Evolutionary conservation across 2,113 vertebrate species (phyloP).

Genomic region (Pyxicephalus adspersus): DNA sequence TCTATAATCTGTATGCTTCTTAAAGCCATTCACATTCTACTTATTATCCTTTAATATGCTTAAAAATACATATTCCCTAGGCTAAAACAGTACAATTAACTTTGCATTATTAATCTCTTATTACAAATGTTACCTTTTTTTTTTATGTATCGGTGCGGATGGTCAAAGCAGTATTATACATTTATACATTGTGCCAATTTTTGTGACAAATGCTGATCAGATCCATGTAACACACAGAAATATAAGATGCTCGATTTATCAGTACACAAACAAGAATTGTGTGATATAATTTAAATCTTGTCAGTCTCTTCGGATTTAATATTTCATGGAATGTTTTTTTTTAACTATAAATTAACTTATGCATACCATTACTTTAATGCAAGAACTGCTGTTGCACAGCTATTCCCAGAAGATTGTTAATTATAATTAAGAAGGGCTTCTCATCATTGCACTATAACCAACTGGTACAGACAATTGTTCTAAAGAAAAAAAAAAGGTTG

Average conservation of each 20-base stretch:
- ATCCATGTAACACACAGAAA: too few species aligned
- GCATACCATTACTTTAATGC: conserved; percentile 58
- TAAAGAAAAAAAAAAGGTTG: conserved; percentile 60
- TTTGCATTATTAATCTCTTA: too few species aligned
- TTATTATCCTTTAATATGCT: too few species aligned
- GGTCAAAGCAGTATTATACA: too few species aligned
- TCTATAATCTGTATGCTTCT: too few species aligned
- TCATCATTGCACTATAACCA: conserved; percentile 60
- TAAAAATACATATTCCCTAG: too few species aligned
- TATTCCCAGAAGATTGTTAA: conserved; percentile 68
- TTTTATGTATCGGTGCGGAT: too few species aligned
- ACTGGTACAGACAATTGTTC: conserved; percentile 35
- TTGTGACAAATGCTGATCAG: too few species aligned
- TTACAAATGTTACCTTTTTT: too few species aligned
- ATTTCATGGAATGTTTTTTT: conserved; percentile 64
- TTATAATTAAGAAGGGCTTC: conserved; percentile 66
- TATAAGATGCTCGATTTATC: neutral
- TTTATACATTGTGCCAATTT: too few species aligned
- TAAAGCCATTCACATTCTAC: too few species aligned
- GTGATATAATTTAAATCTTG: conserved; percentile 26
- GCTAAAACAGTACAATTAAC: too few species aligned
- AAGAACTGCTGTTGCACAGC: neutral
- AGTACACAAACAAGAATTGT: conserved; percentile 33
- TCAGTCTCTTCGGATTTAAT: conserved; percentile 50
- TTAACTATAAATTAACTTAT: conserved; percentile 65